Evolutionary conservation across 2,888 invertebrate genomes (phyloP).

Genomic region (Lamellibrachia satsuma): DNA sequence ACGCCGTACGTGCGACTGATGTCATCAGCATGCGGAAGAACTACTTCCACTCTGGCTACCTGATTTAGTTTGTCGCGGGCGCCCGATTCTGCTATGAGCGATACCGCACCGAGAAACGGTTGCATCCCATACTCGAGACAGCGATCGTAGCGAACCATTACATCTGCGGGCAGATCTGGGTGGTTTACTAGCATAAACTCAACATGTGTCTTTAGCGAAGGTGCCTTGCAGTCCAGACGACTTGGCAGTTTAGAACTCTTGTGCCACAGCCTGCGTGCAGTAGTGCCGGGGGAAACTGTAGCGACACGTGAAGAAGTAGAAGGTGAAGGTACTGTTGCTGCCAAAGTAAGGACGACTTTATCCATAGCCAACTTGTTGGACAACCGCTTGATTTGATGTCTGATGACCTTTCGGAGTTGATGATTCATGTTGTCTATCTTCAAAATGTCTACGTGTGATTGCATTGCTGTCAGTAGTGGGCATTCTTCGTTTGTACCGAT

Average conservation of each 20-base stretch:
- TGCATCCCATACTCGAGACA: background rate
- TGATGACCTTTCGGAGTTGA: background rate
- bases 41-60: background rate
- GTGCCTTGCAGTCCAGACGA: too few relatives aligned
- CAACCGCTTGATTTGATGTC: background rate
- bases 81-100: background rate
- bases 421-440: background rate
- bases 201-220: background rate
- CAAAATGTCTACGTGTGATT: background rate
- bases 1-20: background rate
- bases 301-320: too few relatives aligned
- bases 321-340: background rate
- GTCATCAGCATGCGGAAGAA: background rate
- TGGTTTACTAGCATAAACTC: background rate
- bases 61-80: background rate
- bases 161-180: background rate
- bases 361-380: background rate
- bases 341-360: background rate
- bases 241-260: too few relatives aligned
- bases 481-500: slow-evolving; percentile 6
- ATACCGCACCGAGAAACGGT: background rate
- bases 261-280: too few relatives aligned
- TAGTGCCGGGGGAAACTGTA: too few relatives aligned
- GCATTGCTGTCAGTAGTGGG: background rate
- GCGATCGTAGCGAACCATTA: background rate